Base-by-base conservation (phyloP, 2,888 invertebrate species). In the Buathra laborator region DNA sequence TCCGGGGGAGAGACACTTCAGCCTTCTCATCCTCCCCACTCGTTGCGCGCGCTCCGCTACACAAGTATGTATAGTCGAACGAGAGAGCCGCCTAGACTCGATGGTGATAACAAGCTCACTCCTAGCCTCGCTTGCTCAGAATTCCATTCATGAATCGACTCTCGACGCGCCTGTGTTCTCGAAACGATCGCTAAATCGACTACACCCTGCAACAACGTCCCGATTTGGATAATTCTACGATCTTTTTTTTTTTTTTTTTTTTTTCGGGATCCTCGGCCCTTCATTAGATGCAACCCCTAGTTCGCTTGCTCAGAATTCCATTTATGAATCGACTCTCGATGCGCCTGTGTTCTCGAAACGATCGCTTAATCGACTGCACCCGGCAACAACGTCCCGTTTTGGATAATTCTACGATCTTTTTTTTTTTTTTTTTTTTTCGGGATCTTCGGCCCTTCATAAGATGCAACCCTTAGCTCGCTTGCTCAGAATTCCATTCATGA, bases 1-100 rank as follows among this genome's bases (percentile, higher is more conserved):
- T 67, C 66, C 64, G 48, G 64, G 62, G 37, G 43, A 44, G 46
- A 70, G 29, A 77, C 67, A 67, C 67, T 67, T 67, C 56, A 77
- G 44, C 67, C 37, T 77, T 56, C 75, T 64, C 62, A 46, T 62
- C 75, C 62, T 71, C 71, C 43, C 56, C 71, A 37, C 75, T 64
- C 19, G 48, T 64, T 48, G 48, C 75, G 48, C 64, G 48, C 62
- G 64, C 62, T 64, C 48, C 48, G 46, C 75, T 51, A 37, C 37
- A 48, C 29, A 48, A 75, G 64, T 64, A 43, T 46, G 16, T 32
- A 9, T 37, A 64, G 75, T 64, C 46, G 16, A 62, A 37, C 62
- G 48, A 71, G 53, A 24, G 56, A 56, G 56, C 56, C 75, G 56
- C 56, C 75, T 53, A 64, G 44, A 62, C 64, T 62, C 46, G 64